Base-by-base conservation (phyloP, 2,888 invertebrate species). In the Mythimna impura region DNA sequence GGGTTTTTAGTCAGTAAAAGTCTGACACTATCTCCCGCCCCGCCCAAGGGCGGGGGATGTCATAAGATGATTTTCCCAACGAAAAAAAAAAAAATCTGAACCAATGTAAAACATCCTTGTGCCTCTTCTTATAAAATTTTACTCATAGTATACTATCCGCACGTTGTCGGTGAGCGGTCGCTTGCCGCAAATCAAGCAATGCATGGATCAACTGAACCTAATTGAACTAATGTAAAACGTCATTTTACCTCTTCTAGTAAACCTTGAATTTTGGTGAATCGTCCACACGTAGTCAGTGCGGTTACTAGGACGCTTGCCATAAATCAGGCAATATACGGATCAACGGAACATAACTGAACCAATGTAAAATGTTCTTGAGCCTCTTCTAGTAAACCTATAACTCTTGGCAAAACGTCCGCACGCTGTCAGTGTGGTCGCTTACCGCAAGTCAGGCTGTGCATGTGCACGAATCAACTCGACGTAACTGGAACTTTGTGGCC, bases 391-490 rank as follows among this genome's bases (percentile, higher is more conserved):
- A 12, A 50, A n/a, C 22, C 43, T 17, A 14, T 34, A 47, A 17
- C 7, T 47, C 47, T 47, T 17, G 40, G 17, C 40, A 14, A 43
- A 40, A 40, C 47, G 66, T 50, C 76, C 68, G 79, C 80, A 78
- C 80, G 73, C 77, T 76, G 80, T 84, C 85, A 73, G 83, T 68
- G 76, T 50, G 79, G 80, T 75, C 68, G 73, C 50, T 77, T 66
- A 73, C 82, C 81, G 64, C 81, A 84, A 85, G 84, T 80, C 78
- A 80, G 72, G 72, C 69, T 66, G 70, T 76, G 72, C 74, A 82
- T 57, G 60, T 76, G 76, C 74, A 82, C 55, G 60, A 73, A 71
- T 70, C 74, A 84, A 79, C 82, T 77, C 69, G 76, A 81, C 68
- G 62, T 58, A 68, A 81, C 80, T 82, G 72, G 78, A 82, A 76